A percentile compares a stretch with the other conserved stretches of the same genome.
phyloP scores from a whole-genome alignment of 2,888 invertebrate species.

The Hirtodrosophila alboralis region DNA sequence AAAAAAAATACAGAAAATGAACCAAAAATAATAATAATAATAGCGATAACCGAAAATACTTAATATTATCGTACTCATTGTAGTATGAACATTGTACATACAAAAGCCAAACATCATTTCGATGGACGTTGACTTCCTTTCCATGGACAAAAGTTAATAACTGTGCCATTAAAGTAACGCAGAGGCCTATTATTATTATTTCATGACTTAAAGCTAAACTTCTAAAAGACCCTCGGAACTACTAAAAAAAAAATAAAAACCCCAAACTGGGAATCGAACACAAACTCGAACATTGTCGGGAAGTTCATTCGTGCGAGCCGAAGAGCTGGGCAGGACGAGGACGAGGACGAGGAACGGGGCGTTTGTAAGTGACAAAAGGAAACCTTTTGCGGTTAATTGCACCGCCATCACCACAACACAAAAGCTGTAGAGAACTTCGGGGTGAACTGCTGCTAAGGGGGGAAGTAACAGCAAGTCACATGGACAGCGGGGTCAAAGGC shows the following conservation, averaged over 20 bases:
- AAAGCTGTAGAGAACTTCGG: not conserved
- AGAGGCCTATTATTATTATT: slow-evolving; percentile 65
- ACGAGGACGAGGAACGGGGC: not conserved
- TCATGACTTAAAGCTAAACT: slow-evolving; percentile 66
- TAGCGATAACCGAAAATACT: slow-evolving; percentile 44
- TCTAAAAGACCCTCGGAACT: slow-evolving; percentile 7
- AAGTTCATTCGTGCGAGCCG: slow-evolving; percentile 29
- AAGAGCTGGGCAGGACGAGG: slow-evolving; percentile 23
- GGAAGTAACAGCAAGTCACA: not conserved
- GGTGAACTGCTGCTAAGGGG: too few species aligned
- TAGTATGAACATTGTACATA: too few species aligned
- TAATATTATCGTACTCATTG: slow-evolving; percentile 41
- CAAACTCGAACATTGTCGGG: not conserved
- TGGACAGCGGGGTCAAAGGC: slow-evolving; percentile 54
- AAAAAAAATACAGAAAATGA: too few species aligned
- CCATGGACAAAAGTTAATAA: slow-evolving; percentile 63
- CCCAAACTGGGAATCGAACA: slow-evolving; percentile 5
- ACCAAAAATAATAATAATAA: slow-evolving; percentile 26
- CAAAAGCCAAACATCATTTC: slow-evolving; percentile 51
- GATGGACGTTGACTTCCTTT: slow-evolving; percentile 45
- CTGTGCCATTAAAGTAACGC: slow-evolving; percentile 64
- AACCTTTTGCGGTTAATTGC: slow-evolving; percentile 77
- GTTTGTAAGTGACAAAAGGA: slow-evolving; percentile 65
- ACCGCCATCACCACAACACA: slow-evolving; percentile 41
- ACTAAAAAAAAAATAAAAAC: too few species aligned